Evolutionary conservation across 2,113 vertebrate genomes (phyloP).

Genomic region (Microcebus ravelobensis): DNA sequence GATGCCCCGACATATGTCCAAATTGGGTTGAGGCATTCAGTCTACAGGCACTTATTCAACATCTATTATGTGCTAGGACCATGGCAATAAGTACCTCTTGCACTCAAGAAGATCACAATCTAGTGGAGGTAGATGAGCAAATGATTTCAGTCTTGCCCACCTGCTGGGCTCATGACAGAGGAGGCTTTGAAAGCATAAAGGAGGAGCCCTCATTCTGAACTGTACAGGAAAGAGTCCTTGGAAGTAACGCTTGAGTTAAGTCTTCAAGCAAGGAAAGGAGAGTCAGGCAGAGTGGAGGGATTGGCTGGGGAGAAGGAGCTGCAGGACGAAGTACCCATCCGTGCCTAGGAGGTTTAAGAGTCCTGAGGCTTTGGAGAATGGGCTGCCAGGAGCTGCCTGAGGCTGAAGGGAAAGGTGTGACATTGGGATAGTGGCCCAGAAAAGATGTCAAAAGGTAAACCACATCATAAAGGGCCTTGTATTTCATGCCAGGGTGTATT

Average conservation of each 20-base stretch:
- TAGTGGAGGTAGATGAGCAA: not conserved
- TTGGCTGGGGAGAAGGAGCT: not conserved
- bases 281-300: not conserved
- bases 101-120: not conserved
- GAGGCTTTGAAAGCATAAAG: not conserved
- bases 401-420: not conserved
- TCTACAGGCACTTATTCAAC: not conserved
- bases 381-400: not conserved
- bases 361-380: not conserved
- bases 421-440: not conserved
- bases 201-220: not conserved
- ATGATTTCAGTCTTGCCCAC: not conserved
- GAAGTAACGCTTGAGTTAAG: not conserved
- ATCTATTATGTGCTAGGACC: not conserved
- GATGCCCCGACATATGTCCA: not conserved
- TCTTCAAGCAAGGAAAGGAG: not conserved
- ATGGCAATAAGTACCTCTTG: too few relatives aligned
- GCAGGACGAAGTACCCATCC: not conserved
- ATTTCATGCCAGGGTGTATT: not conserved
- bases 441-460: not conserved
- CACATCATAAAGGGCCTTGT: not conserved
- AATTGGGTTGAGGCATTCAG: not conserved
- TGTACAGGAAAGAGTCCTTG: not conserved
- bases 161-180: not conserved
- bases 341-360: not conserved